Base-by-base conservation (phyloP, 1,140 invertebrate species). In the Pseudomyrmex concolor region DNA sequence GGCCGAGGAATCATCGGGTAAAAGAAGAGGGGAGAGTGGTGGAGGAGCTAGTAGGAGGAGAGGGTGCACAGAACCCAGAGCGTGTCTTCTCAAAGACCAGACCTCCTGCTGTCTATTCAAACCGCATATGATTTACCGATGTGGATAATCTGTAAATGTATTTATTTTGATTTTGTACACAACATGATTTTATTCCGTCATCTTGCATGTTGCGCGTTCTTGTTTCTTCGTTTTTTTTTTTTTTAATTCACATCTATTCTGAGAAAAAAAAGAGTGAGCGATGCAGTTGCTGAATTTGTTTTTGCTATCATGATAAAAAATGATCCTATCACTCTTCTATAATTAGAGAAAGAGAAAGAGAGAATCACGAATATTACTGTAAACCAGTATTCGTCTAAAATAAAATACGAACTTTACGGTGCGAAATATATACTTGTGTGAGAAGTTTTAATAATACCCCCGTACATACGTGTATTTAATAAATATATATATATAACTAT, bases 101-200 rank as follows among this genome's bases (percentile, higher is more conserved):
- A 93, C 91, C 92, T 90, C 93, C 92, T 89, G 91, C 91, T 89
- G 92, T 88, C 91, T 92, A 93, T 94, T 94, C 92, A 93, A 94
- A 94, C 92, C 92, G 88, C 90, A 87, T 85, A 73, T 93, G 93
- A 94, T 86, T 93, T 93, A 94, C 93, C 88, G 90, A 90, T 90
- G 71, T 91, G 92, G 92, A 93, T 94, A 94, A 94, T 94, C 92
- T 93, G 92, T 94, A 92, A 94, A 94, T 93, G 92, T 94, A 93
- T 94, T 93, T 94, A 93, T 94, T 93, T 94, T 93, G 92, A 94
- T 93, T 93, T 91, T 92, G 89, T 92, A 92, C 92, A 89, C 90
- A 89, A 90, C 89, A 84, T 86, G 84, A 88, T 83, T 91, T 92
- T 90, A 92, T 89, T 91, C 88, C 63, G 62, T 85, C 67, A 71